Base-by-base conservation (phyloP, 2,888 invertebrate genomes). In the Drosophila nr. fundita region DNA sequence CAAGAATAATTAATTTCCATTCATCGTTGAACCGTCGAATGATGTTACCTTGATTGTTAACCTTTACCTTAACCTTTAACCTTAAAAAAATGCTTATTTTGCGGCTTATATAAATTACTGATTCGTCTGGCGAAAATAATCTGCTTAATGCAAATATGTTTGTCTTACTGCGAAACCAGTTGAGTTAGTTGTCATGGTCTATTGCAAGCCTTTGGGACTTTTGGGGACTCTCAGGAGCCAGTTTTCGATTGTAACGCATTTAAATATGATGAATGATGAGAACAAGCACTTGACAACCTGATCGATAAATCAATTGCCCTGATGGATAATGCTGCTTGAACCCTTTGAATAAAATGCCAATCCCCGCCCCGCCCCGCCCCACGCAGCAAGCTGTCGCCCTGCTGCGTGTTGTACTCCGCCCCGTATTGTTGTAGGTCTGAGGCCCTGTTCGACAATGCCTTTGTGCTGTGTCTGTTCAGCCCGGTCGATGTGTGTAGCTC, bases 271-370 rank as follows among this genome's bases (percentile, higher is more conserved):
- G 82, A 82, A 82, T 70, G 82, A 83, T 79, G 85, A 88, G 87
- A 88, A 90, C 80, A 80, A 75, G 78, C 78, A 83, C 91, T 91
- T 90, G 87, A 90, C 80, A 82, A 85, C 71, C 85, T 90, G 91
- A 91, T 90, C 89, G 90, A 90, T 90, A 90, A 90, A 90, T 88
- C 90, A 90, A 89, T 89, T 85, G 87, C 78, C 76, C 76, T 64
- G 79, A 60, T 73, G 76, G 81, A 88, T 86, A 84, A 77, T 77
- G 76, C 78, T 74, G 80, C 57, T 68, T 68, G 68, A 74, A 87
- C 90, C 88, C 85, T 80, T 89, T 79, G 74, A 82, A 72, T 68
- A 77, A 73, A 82, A 80, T 69, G 58, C 52, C 65, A 60, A 40
- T 48, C 64, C 34, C 50, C 48, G 53, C 15, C 32, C 32, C 36